Base-by-base conservation (phyloP, 2,797 vertebrate genomes). In the Periophthalmus magnuspinnatus region DNA sequence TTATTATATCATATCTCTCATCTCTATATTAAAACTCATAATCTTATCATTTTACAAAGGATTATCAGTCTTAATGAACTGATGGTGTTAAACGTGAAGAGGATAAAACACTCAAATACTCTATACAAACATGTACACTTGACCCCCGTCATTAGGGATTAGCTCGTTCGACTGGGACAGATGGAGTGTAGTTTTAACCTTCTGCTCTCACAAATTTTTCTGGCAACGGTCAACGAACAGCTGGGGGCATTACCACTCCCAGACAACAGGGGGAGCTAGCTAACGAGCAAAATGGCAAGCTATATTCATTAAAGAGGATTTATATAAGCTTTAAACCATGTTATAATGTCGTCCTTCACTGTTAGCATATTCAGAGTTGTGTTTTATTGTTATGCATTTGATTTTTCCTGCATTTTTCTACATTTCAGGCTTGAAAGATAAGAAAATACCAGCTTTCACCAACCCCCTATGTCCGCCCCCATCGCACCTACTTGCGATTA, bases 251-350 rank as follows among this genome's bases (percentile, higher is more conserved):
- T 67, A 24, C 57, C 33, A 33, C 57, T 33, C 75, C 50, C 77
- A 62, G 75, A 76, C 87, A 79, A 73, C 67, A 68, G 86, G 76
- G 78, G 69, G 86, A 68, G 76, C 71, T 68, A 68, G 76, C 71
- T 68, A 59, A 66, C n/a, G 78, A 84, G 79, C 73, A 84, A 75
- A 45, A 54, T 65, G 60, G 62, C 66, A 61, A 13, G 24, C 13
- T 50, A 50, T 19, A 50, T 19, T 14, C 28, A 28, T 28, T 28
- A 28, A 28, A 6, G 48, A 16, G 47, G 28, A 28, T 3, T 28
- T 28, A 28, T 28, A 28, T 28, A 28, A 28, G 28, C 28, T 28
- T 28, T 28, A 1, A 1, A 28, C 28, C 28, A 28, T 28, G 28
- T 28, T 28, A 28, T 28, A 1, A 28, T 28, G 28, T 28, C 28